These are phyloP conservation scores for Valencia hispanica DNA, from an alignment of 2,797 vertebrate genomes.

Conservation along the genomic window DNA sequence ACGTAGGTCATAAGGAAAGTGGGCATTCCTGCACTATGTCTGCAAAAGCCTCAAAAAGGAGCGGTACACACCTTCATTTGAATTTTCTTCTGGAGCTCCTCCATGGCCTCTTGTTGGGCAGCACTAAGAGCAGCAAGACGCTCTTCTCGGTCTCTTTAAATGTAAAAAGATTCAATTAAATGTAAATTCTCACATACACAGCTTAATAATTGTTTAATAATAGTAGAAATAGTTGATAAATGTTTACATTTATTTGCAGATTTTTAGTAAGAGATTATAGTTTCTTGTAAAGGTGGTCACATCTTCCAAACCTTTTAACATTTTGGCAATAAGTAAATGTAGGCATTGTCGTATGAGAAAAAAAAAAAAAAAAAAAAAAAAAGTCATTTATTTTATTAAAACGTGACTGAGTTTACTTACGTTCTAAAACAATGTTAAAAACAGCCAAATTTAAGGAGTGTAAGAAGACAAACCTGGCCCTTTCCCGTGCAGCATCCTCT, in stretches of 20 bases:
- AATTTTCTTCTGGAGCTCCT: slow-evolving; percentile 99
- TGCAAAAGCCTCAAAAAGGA: background rate
- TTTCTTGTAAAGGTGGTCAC: background rate
- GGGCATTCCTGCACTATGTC: slow-evolving; percentile 4
- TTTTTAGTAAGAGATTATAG: background rate
- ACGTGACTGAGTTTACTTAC: background rate
- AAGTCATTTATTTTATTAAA: background rate
- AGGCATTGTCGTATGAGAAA: background rate
- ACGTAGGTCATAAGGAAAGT: slow-evolving; percentile 19
- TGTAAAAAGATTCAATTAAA: background rate
- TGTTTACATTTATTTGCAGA: background rate
- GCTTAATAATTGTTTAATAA: background rate
- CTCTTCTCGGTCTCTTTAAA: slow-evolving; percentile 91
- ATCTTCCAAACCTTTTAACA: background rate
- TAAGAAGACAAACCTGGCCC: slow-evolving; percentile 86
- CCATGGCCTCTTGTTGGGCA: slow-evolving; percentile 98
- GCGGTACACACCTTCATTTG: slow-evolving; percentile 87
- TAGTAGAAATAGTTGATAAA: background rate
- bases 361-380: background rate
- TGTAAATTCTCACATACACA: background rate
- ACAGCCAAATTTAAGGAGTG: background rate
- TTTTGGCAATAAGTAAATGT: background rate
- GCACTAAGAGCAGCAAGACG: slow-evolving; percentile 95
- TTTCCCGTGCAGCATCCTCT: slow-evolving; percentile 95
- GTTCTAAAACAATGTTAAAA: background rate